These are phyloP conservation scores for Caenorhabditis sp. DNA, from an alignment of 2,888 invertebrate genomes.

Conservation along the genomic window DNA sequence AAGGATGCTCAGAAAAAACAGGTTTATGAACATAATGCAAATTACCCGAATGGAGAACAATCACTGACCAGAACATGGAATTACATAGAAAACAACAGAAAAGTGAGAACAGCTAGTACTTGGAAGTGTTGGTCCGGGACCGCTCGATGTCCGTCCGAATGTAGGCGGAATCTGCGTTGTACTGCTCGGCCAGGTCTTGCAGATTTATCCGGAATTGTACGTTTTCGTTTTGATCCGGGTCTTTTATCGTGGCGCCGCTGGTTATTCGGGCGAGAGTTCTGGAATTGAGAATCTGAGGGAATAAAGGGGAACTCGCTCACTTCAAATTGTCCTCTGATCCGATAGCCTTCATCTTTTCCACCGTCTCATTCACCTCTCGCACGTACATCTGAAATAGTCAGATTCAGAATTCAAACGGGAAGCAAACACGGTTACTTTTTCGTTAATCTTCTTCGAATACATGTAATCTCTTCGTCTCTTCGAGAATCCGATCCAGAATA, in stretches of 20 bases:
- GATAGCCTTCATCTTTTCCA: conserved; percentile 54
- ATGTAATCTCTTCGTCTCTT: conserved; percentile 67
- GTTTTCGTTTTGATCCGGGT: conserved; percentile 14
- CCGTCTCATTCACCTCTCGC: conserved; percentile 49
- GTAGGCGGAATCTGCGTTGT: conserved; percentile 26
- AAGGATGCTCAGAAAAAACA: neutral
- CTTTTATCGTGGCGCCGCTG: conserved; percentile 4
- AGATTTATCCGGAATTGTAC: conserved; percentile 42
- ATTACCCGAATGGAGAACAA: neutral
- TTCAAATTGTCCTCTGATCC: conserved; percentile 34
- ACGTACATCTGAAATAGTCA: conserved; percentile 22
- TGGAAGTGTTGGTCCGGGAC: conserved; percentile 1
- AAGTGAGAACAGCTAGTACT: conserved; percentile 10
- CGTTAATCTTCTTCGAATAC: conserved; percentile 64
- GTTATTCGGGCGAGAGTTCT: conserved; percentile 15
- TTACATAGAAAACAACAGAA: neutral
- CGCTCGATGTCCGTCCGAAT: conserved; percentile 11
- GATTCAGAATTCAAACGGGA: neutral
- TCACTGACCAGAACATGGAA: neutral
- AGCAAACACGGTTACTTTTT: too few species aligned
- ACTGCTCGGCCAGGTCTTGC: conserved; percentile 35
- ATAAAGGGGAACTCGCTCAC: too few species aligned
- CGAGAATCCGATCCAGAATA: conserved; percentile 74
- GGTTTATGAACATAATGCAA: conserved; percentile 6
- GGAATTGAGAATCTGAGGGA: too few species aligned